A percentile compares a stretch with the other conserved stretches of the same genome.
These are phyloP conservation scores for Agapornis canus DNA, from an alignment of 2,797 vertebrate species.

Conservation along the genomic window DNA sequence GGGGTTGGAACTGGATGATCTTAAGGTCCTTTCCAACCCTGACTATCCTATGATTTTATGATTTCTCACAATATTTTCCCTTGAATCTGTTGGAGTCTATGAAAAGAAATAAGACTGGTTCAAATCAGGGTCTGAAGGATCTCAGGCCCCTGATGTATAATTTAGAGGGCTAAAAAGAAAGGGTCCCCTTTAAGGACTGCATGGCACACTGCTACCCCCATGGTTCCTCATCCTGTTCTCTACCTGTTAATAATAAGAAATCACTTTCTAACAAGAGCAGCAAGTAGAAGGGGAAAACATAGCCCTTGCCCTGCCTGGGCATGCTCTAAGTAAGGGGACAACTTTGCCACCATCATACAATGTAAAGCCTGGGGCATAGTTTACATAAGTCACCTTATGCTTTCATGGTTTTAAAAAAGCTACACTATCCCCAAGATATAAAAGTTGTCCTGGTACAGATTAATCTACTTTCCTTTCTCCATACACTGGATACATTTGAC, in stretches of 20 bases:
- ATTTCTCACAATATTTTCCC: not conserved
- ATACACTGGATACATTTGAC: not conserved
- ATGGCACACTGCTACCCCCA: not conserved
- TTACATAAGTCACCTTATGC: not conserved
- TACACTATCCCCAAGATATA: not conserved
- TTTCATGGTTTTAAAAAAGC: not conserved
- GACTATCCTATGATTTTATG: too few species aligned
- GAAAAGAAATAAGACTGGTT: not conserved
- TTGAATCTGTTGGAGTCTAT: not conserved
- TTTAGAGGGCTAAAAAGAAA: fast-evolving
- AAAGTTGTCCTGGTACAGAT: not conserved
- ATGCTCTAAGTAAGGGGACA: not conserved
- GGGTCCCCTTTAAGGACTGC: not conserved
- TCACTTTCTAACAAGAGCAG: not conserved
- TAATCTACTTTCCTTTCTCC: not conserved
- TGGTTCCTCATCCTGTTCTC: not conserved
- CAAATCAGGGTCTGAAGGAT: not conserved
- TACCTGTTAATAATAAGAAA: not conserved
- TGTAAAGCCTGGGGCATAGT: not conserved
- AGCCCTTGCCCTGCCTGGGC: not conserved
- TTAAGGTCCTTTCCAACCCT: too few species aligned
- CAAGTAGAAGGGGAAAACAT: not conserved
- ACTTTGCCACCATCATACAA: fast-evolving
- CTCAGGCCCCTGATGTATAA: not conserved
- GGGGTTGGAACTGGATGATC: too few species aligned